A percentile compares a stretch with the other conserved stretches of the same genome.
Conservation (phyloP, 2,888 invertebrate genomes). For the Leucoma salicis region DNA sequence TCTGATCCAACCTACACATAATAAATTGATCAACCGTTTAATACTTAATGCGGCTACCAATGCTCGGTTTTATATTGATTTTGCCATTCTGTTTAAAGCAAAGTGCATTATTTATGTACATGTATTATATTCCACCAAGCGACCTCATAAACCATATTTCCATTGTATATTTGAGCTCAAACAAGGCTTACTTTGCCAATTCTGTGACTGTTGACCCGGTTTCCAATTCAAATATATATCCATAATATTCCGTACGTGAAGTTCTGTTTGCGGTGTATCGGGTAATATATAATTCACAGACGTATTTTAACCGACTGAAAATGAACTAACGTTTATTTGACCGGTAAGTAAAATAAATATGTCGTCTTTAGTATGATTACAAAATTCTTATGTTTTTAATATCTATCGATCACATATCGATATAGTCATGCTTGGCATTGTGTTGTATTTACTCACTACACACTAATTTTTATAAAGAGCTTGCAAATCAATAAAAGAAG, state of each 20-base stretch:
- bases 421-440: too few relatives aligned
- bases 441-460: too few relatives aligned
- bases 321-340: not conserved
- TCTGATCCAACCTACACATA: conserved; percentile 20
- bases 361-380: not conserved
- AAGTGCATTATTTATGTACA: conserved; percentile 35
- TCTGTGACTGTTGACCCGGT: conserved; percentile 33
- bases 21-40: conserved; percentile 33
- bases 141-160: conserved; percentile 22
- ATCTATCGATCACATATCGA: not conserved
- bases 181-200: conserved; percentile 29
- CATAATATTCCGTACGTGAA: conserved; percentile 20
- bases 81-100: conserved; percentile 38
- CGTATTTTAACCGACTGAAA: conserved; percentile 5
- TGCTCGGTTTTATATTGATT: conserved; percentile 56
- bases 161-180: conserved; percentile 30
- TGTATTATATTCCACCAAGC: conserved; percentile 26
- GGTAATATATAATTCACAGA: conserved; percentile 12
- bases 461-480: too few relatives aligned
- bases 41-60: conserved; percentile 43
- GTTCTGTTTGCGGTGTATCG: conserved; percentile 11
- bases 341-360: conserved; percentile 8
- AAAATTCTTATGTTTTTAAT: not conserved
- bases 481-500: not conserved
- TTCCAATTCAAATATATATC: conserved; percentile 24